phyloP scores from a whole-genome alignment of 2,113 vertebrate species.

The Colaptes auratus region DNA sequence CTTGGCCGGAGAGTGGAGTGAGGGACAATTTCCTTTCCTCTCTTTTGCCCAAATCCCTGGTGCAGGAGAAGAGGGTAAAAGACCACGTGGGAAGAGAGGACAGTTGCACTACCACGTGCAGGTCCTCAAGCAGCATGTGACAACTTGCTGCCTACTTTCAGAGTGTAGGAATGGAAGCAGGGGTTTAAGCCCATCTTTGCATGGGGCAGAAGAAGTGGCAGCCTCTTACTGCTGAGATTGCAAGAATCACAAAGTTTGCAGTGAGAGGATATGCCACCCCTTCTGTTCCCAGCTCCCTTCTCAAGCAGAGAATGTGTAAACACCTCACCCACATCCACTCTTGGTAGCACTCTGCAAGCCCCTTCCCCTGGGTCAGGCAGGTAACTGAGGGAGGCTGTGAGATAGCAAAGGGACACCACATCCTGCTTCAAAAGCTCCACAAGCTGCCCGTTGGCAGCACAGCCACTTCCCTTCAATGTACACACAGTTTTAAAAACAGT shows the following conservation, averaged over 20 bases:
- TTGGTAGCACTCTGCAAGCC: background rate
- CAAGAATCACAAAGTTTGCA: background rate
- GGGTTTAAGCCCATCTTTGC: background rate
- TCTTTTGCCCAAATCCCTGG: background rate
- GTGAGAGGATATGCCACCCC: background rate
- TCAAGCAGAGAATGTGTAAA: background rate
- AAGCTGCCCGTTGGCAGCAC: conserved; percentile 25
- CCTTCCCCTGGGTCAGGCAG: conserved; percentile 40
- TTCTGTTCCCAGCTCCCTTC: background rate
- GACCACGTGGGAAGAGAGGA: background rate
- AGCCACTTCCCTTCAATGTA: conserved; percentile 63
- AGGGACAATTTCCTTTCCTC: background rate
- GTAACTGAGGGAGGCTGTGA: conserved; percentile 13
- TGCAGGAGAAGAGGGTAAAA: background rate
- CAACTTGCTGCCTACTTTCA: background rate
- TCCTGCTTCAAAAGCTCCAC: conserved; percentile 44
- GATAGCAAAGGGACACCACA: conserved; percentile 39
- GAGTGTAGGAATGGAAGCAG: background rate
- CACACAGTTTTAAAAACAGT: conserved; percentile 51
- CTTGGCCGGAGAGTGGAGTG: accelerated
- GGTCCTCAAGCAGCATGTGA: background rate
- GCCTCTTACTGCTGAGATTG: background rate
- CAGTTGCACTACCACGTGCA: background rate
- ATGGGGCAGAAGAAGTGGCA: background rate
- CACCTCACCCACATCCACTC: background rate